Percentiles rank a stretch among this genome's conserved stretches.
These are phyloP conservation scores for Holcopasites calliopsidis DNA, from an alignment of 1,140 invertebrate species.

Conservation along the genomic window DNA sequence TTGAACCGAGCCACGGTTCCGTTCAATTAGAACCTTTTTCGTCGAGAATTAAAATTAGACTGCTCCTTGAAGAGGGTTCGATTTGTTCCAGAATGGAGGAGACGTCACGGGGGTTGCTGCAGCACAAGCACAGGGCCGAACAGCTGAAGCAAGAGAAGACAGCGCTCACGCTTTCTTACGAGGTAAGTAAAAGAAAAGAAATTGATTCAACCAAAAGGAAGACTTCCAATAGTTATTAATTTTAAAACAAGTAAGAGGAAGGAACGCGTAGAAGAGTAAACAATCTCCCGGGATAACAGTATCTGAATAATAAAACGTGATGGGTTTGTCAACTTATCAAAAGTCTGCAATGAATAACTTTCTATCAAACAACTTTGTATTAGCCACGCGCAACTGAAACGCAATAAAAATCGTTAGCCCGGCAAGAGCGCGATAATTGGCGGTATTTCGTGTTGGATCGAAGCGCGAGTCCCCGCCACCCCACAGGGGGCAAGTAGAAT, in stretches of 20 bases:
- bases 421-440: constrained; percentile 7
- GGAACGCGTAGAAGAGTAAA: too few species aligned
- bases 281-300: too few species aligned
- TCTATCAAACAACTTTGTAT: not conserved
- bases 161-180: constrained; percentile 86
- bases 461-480: not conserved
- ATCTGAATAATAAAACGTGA: too few species aligned
- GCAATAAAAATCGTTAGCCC: not conserved
- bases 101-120: constrained; percentile 85
- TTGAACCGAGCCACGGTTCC: not conserved
- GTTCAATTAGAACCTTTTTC: constrained; percentile 58
- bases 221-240: too few species aligned
- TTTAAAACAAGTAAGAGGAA: too few species aligned
- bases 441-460: not conserved
- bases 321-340: too few species aligned
- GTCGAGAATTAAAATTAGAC: constrained; percentile 53
- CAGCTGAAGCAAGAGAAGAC: constrained; percentile 89
- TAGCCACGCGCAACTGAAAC: not conserved
- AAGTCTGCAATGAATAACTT: not conserved
- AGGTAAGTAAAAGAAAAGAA: constrained; percentile 79
- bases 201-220: not conserved
- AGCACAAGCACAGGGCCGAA: constrained; percentile 88
- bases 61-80: constrained; percentile 30
- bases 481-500: not conserved
- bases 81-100: constrained; percentile 86